Base-by-base conservation (phyloP, 2,113 vertebrate species). In the Corythoichthys intestinalis region DNA sequence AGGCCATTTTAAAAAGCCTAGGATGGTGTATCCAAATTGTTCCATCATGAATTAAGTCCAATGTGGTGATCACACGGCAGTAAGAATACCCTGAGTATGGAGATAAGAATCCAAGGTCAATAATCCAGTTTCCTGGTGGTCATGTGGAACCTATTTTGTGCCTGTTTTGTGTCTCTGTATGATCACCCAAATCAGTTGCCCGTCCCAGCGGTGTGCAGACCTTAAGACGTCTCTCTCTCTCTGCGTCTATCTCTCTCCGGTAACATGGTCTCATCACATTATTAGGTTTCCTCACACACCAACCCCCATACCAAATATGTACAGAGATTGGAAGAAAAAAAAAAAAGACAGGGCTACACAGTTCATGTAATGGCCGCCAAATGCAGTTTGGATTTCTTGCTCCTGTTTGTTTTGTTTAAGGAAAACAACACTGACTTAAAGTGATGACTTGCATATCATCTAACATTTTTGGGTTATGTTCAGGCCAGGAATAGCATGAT, bases 151-250 rank as follows among this genome's bases (percentile, higher is more conserved):
- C n/a, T 38, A 20, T 58, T 56, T 37, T 58, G 38, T 59, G 37
- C 61, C 15, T 10, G 41, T 61, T 67, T 12, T 63, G 34, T 12
- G 50, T 53, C 41, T 72, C 46, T 67, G 53, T 62, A 78, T 69
- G 8, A 38, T 44, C 9, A 13, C 0, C 52, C 39, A 53, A 50
- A 48, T 61, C 34, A 52, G 35, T 58, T n/a, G 9, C 35, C 4
- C 70, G 70, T 78, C 67, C 66, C 74, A 77, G 68, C 60, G 68
- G 28, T 70, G 35, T 6, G 39, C 53, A 60, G 58, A 78, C 70
- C 73, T 65, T 4, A 53, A 71, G 49, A 57, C 59, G 39, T 74
- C 50, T 11, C 58, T 57, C 35, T 17, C 38, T 2, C 46, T 35
- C 6, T 15, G 50, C 13, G 9, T 6, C 60, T 35, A 41, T 35